phyloP scores from a whole-genome alignment of 2,888 invertebrate species.

The Orthonevra nobilis region DNA sequence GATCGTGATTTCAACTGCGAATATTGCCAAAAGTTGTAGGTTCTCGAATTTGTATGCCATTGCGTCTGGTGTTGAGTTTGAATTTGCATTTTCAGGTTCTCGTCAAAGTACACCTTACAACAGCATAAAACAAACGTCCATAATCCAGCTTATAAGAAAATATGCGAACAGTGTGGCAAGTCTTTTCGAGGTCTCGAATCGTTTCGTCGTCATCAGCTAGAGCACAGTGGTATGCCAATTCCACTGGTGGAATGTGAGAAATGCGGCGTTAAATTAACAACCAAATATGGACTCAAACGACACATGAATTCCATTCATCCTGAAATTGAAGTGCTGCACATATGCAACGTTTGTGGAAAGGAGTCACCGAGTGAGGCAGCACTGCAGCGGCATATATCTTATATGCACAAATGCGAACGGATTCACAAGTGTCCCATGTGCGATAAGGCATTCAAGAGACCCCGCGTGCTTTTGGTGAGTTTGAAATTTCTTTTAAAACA shows the following conservation, averaged over 20 bases:
- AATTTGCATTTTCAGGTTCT: slow-evolving; percentile 72
- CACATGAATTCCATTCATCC: slow-evolving; percentile 77
- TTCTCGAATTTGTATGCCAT: neutral
- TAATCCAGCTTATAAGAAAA: slow-evolving; percentile 74
- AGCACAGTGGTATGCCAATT: slow-evolving; percentile 74
- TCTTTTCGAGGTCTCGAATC: slow-evolving; percentile 74
- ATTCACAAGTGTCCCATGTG: slow-evolving; percentile 77
- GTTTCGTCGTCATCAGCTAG: slow-evolving; percentile 75
- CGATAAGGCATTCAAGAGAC: slow-evolving; percentile 77
- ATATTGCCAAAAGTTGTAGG: slow-evolving; percentile 75
- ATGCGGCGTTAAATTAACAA: slow-evolving; percentile 74
- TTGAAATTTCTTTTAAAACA: no score
- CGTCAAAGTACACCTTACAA: slow-evolving; percentile 73
- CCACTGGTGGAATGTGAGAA: slow-evolving; percentile 74
- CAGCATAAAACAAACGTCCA: slow-evolving; percentile 76
- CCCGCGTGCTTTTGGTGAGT: slow-evolving; percentile 73
- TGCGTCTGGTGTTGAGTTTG: neutral
- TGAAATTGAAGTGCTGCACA: slow-evolving; percentile 72
- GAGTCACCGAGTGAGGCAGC: slow-evolving; percentile 74
- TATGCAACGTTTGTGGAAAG: slow-evolving; percentile 75
- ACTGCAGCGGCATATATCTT: slow-evolving; percentile 75
- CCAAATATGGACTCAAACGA: slow-evolving; percentile 75
- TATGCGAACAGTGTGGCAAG: slow-evolving; percentile 78
- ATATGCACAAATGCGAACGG: slow-evolving; percentile 75
- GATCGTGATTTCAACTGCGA: slow-evolving; percentile 74